phyloP scores from a whole-genome alignment of 2,888 invertebrate genomes.

The Parnassius apollo region DNA sequence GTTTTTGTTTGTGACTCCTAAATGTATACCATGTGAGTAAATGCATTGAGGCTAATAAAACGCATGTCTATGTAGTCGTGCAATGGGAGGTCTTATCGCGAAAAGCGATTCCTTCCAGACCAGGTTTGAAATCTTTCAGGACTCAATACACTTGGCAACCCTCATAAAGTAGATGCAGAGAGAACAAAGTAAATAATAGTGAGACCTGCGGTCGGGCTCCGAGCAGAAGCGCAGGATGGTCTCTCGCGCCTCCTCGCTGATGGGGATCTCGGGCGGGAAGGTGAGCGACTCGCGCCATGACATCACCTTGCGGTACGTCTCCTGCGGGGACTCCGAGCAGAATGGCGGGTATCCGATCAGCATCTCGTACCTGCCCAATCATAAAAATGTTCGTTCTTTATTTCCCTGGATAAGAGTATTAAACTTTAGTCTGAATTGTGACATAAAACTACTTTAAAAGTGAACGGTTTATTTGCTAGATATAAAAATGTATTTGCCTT shows the following conservation, averaged over 20 bases:
- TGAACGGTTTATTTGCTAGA: too few relatives aligned
- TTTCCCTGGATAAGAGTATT: too few relatives aligned
- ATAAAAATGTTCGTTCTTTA: neutral
- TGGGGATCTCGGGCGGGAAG: conserved; percentile 99
- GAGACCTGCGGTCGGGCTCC: conserved; percentile 94
- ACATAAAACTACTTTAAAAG: too few relatives aligned
- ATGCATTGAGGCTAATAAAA: too few relatives aligned
- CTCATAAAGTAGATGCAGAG: neutral
- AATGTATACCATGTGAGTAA: too few relatives aligned
- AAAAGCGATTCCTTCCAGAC: too few relatives aligned
- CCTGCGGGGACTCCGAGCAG: conserved; percentile 99
- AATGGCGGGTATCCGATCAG: conserved; percentile 99
- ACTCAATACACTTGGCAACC: neutral
- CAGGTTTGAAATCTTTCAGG: too few relatives aligned
- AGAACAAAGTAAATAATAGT: conserved; percentile 35
- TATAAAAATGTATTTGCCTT: too few relatives aligned
- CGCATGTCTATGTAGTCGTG: too few relatives aligned
- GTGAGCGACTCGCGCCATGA: conserved; percentile 99
- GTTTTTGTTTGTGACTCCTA: too few relatives aligned
- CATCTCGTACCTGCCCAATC: conserved; percentile 90
- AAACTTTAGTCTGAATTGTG: too few relatives aligned
- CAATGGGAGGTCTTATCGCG: too few relatives aligned
- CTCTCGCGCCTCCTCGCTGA: conserved; percentile 98
- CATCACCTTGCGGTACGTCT: conserved; percentile 97
- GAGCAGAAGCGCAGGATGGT: conserved; percentile 98